Evolutionary conservation across 2,888 invertebrate species (phyloP), one percentile per base, ranked within the genome.

Genomic region (Deladenus siricidicola): DNA sequence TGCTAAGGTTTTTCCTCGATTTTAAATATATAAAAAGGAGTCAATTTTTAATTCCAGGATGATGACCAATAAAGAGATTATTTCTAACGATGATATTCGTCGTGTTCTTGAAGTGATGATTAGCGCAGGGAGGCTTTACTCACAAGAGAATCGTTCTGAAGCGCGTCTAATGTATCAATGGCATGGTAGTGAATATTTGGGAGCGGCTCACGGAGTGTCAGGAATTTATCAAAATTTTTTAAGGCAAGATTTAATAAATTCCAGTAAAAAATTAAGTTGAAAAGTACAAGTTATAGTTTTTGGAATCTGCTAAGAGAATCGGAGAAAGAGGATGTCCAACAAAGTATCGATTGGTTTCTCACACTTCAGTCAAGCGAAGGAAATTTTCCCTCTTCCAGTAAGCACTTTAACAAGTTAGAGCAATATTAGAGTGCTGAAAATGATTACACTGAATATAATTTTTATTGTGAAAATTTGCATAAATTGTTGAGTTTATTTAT

Each of bases 161-260:
- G 76, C 74, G 56, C 88, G 89, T 1, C 81, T 91, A 44, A 85
- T 88, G 84, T 92, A 87, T 82, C 84, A 86, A 73, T 92, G 90
- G 90, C 90, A 91, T 81, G 86, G 86, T 43, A 87, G 86, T 78
- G 84, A 86, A 76, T 92, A 92, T 79, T 81, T 89, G 53, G 91
- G 92, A 21, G 90, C 88, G 45, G 91, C 91, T 50, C 91, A 92
- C 83, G 91, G 91, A 23, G 81, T 89, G 68, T 85, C 87, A 64
- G 91, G 91, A 4, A 90, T 93, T 75, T 80, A 90, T 23, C 89
- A 87, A 77, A 82, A 88, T 63, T 80, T 92, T n/a, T 80, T 91
- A 68, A 86, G 88, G 84, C 66, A 6, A 8, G 28, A 26, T 34
- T 23, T 3, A 21, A 45, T 8, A 45, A 45, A 45, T 4, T 45